These are phyloP conservation scores for Linnaemya tessellans DNA, from an alignment of 2,888 invertebrate species.

Conservation along the genomic window DNA sequence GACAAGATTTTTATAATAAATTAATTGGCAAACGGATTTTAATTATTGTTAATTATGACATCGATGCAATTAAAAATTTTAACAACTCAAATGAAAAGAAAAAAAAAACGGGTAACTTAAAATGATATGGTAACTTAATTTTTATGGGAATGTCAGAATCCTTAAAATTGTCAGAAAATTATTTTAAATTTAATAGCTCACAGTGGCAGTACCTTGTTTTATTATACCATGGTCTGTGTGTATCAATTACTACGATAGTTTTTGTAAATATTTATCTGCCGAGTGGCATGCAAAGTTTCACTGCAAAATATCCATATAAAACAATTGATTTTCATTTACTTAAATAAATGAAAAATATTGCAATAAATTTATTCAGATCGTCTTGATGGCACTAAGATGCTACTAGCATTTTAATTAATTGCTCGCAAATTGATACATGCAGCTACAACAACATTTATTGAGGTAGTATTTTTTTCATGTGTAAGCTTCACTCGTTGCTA, in stretches of 20 bases:
- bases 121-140: too few species aligned
- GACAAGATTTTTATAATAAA: too few species aligned
- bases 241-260: constrained; percentile 38
- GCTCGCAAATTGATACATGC: constrained; percentile 3
- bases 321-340: constrained; percentile 45
- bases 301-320: constrained; percentile 3
- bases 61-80: too few species aligned
- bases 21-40: too few species aligned
- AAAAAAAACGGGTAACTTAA: too few species aligned
- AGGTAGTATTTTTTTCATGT: background rate
- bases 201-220: too few species aligned
- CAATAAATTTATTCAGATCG: constrained; percentile 33
- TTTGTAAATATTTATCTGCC: background rate
- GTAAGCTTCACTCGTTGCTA: background rate
- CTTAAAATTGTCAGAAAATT: too few species aligned
- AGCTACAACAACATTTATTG: constrained; percentile 10
- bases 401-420: constrained; percentile 47
- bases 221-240: too few species aligned
- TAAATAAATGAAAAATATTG: background rate
- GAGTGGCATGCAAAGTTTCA: background rate
- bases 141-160: too few species aligned
- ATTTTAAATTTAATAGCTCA: too few species aligned
- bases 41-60: too few species aligned
- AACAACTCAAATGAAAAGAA: too few species aligned
- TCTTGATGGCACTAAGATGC: constrained; percentile 34